Evolutionary conservation across 1,140 invertebrate species (phyloP), one percentile per base, ranked within the genome.

Genomic region (Micrasema longulum): DNA sequence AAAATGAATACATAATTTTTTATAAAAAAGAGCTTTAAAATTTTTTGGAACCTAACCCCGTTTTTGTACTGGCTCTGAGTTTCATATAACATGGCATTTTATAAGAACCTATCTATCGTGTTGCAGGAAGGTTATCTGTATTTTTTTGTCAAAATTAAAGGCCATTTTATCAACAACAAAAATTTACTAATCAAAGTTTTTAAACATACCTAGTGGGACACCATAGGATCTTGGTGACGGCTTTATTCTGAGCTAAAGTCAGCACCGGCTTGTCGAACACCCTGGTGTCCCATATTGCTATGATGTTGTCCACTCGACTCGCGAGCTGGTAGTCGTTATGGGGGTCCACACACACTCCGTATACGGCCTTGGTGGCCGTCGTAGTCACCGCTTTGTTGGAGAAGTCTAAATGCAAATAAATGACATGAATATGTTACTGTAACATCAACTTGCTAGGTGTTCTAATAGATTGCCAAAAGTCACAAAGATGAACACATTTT

Each of bases 271-370:
- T 93, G 75, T 96, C 93, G 80, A 97, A 94, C 77, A 90, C 92
- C 60, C 95, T 83, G 31, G 91, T 88, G 83, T 98, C 96, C 96
- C 95, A 97, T 48, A 97, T 87, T 50, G 88, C 89, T 50, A 95
- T 91, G 76, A 90, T 87, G 78, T 90, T 91, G 48, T 98, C 96
- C 53, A 90, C 86, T 80, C 90, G 94, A 36, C 95, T 95, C 62
- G 95, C 94, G 6, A 97, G 78, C 79, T 92, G 88, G 81, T 91
- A 89, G 76, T 92, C 89, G 78, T 91, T 91, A 78, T 91, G 87
- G 12, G 91, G 90, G 80, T 96, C 94, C 2, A 94, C 89, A 55
- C 89, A 88, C 7, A 95, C 84, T 45, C 94, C 95, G 81, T 91
- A 90, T 11, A 97, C 94, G 53, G 91, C 90, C 82, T 95, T 95